Conservation (phyloP, 2,888 invertebrate species). For the Spilosoma lubricipeda region DNA sequence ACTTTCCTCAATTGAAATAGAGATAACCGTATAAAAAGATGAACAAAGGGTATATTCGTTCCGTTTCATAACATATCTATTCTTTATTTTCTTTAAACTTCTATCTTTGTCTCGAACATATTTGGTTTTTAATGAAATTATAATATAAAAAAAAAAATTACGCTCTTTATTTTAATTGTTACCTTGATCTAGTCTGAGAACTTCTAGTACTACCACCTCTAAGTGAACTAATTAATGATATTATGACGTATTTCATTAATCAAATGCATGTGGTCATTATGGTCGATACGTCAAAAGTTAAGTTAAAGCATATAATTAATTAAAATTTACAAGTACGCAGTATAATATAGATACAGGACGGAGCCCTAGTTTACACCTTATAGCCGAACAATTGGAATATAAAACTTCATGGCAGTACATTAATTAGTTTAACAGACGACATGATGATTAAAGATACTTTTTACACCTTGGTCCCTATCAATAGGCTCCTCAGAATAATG, state of each 20-base stretch:
- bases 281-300: not conserved
- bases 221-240: not conserved
- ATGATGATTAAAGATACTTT: constrained; percentile 29
- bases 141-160: no score
- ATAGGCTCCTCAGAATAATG: constrained; percentile 24
- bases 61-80: no score
- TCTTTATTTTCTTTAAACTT: no score
- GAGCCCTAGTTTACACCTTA: no score
- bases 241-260: not conserved
- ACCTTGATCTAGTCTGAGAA: not conserved
- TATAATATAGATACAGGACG: no score
- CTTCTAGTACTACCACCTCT: not conserved
- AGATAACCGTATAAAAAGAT: no score
- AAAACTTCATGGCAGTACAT: constrained; percentile 24
- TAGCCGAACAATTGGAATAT: not conserved
- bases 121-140: no score
- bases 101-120: no score
- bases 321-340: no score
- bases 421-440: not conserved
- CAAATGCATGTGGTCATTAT: not conserved
- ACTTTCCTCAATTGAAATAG: no score
- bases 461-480: constrained; percentile 28
- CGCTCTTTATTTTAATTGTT: no score
- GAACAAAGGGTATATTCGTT: no score
- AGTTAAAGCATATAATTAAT: not conserved